Evolutionary conservation across 1,140 invertebrate species (phyloP).

Genomic region (Eupristina koningsbergeri): DNA sequence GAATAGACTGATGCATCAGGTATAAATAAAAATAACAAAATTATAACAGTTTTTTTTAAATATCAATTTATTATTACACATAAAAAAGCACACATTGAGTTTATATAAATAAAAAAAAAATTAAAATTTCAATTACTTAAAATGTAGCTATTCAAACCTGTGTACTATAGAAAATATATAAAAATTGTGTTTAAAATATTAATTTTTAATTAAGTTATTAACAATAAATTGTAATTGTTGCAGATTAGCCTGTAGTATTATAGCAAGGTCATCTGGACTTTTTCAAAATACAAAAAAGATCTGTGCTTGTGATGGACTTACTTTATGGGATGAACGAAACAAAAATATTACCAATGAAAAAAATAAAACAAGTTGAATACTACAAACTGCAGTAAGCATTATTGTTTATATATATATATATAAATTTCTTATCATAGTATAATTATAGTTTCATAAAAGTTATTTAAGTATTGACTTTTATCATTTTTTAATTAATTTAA

Average conservation of each 20-base stretch:
- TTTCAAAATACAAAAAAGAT: constrained; percentile 80
- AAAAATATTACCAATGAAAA: constrained; percentile 54
- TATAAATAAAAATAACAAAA: too few species aligned
- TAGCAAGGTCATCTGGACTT: constrained; percentile 79
- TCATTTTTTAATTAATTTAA: too few species aligned
- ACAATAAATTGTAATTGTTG: constrained; percentile 17
- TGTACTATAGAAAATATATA: too few species aligned
- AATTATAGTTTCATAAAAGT: constrained; percentile 10
- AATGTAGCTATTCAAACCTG: too few species aligned
- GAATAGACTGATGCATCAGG: too few species aligned
- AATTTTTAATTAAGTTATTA: not conserved
- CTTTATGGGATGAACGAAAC: constrained; percentile 79
- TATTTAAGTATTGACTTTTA: constrained; percentile 26
- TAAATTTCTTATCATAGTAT: constrained; percentile 21
- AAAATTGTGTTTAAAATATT: too few species aligned
- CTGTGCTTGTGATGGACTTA: constrained; percentile 80
- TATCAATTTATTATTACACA: too few species aligned
- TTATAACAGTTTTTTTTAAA: too few species aligned
- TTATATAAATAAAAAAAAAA: too few species aligned
- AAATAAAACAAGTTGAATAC: constrained; percentile 5
- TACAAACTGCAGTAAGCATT: constrained; percentile 53
- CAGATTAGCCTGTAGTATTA: constrained; percentile 80
- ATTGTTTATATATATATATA: constrained; percentile 54
- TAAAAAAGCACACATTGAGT: too few species aligned
- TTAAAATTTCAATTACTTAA: too few species aligned